phyloP scores from a whole-genome alignment of 2,113 vertebrate species.

The Daubentonia madagascariensis region DNA sequence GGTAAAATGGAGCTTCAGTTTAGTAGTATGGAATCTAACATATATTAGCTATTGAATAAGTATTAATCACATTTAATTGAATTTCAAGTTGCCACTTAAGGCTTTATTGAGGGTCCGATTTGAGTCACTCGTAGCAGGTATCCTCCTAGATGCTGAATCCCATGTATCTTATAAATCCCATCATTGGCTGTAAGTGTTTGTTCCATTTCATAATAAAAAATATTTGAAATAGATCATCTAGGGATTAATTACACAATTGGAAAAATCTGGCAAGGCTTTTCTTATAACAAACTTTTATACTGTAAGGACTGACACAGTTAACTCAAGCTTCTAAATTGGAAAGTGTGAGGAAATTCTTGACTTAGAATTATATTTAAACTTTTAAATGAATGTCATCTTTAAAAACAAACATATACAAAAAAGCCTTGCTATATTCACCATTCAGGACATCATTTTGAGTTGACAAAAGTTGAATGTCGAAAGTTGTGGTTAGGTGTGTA shows the following conservation, averaged over 20 bases:
- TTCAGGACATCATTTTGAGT: background rate
- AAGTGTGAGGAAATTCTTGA: background rate
- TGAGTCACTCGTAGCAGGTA: background rate
- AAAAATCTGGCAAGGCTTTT: background rate
- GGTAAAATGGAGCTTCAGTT: background rate
- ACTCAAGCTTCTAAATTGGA: background rate
- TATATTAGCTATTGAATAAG: background rate
- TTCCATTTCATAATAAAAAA: background rate
- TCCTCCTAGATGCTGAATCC: background rate
- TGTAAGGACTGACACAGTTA: background rate
- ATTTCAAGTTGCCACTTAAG: background rate
- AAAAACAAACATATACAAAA: background rate
- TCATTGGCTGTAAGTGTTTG: background rate
- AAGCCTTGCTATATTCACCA: background rate
- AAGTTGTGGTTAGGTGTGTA: background rate
- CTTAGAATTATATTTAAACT: background rate
- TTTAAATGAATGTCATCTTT: background rate
- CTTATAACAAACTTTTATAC: background rate
- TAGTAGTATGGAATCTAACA: background rate
- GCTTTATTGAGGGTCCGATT: background rate
- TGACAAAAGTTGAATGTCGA: background rate
- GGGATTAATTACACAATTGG: background rate
- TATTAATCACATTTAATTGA: background rate
- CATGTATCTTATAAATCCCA: background rate
- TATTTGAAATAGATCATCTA: background rate